phyloP scores from a whole-genome alignment of 2,113 vertebrate genomes.

The Megalops atlanticus region DNA sequence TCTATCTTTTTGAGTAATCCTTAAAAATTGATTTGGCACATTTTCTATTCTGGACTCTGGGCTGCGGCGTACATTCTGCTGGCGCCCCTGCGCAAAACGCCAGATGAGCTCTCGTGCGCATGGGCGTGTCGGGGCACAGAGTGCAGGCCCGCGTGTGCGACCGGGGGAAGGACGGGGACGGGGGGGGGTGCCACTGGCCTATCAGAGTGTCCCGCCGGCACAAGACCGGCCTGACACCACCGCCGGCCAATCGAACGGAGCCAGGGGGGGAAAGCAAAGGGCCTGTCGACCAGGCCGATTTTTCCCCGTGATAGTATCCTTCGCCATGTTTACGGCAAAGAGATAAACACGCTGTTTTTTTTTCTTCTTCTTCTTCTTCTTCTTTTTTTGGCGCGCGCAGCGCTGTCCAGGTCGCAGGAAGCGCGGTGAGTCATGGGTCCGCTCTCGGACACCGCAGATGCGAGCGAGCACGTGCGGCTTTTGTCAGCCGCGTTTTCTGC shows the following conservation, averaged over 20 bases:
- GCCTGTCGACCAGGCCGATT: neutral
- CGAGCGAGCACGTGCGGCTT: neutral
- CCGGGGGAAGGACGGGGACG: too few relatives aligned
- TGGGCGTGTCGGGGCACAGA: constrained; percentile 12
- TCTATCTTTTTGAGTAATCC: constrained; percentile 55
- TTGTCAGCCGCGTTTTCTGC: neutral
- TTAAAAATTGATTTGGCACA: constrained; percentile 59
- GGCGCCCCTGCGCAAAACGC: constrained; percentile 18
- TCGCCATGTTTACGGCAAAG: neutral
- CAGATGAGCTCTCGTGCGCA: constrained; percentile 19
- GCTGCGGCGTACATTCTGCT: constrained; percentile 30
- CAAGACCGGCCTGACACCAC: neutral
- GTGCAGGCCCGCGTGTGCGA: neutral
- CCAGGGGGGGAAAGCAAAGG: neutral
- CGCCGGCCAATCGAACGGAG: neutral
- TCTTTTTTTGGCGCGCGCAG: neutral
- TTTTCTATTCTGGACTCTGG: constrained; percentile 34
- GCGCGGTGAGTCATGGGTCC: neutral
- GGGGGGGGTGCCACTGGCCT: neutral
- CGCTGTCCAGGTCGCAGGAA: neutral
- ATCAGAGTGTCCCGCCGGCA: neutral
- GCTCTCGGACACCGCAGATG: neutral
- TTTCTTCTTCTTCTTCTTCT: too few relatives aligned
- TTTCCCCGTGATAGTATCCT: neutral
- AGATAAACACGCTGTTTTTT: neutral